A percentile compares a stretch with the other conserved stretches of the same genome.
phyloP scores from a whole-genome alignment of 2,888 invertebrate species.

The Xestia ashworthii region DNA sequence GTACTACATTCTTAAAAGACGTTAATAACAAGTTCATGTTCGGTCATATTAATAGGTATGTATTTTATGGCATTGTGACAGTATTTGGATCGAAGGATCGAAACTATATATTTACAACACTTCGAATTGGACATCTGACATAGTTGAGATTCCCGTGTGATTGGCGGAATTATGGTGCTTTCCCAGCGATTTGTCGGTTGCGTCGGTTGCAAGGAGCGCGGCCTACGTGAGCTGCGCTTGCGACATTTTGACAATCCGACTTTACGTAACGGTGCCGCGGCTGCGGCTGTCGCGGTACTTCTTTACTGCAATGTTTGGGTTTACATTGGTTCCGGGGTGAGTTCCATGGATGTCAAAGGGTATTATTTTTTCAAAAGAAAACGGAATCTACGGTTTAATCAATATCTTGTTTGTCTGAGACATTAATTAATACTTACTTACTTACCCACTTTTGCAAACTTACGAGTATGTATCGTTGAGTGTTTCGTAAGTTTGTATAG shows the following conservation, averaged over 20 bases:
- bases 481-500: constrained; percentile 10
- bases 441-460: not conserved
- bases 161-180: constrained; percentile 76
- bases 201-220: constrained; percentile 73
- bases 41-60: not conserved
- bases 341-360: not conserved
- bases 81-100: constrained; percentile 40
- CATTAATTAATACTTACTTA: not conserved
- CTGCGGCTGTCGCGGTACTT: constrained; percentile 57
- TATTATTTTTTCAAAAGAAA: not conserved
- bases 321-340: constrained; percentile 39
- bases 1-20: constrained; percentile 2
- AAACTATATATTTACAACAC: constrained; percentile 56
- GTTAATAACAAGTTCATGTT: constrained; percentile 16
- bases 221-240: constrained; percentile 83
- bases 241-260: constrained; percentile 86
- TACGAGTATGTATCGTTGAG: not conserved
- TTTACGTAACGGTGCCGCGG: constrained; percentile 78
- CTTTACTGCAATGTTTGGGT: constrained; percentile 48
- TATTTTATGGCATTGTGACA: constrained; percentile 13
- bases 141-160: constrained; percentile 77
- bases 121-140: constrained; percentile 62
- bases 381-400: not conserved
- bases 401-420: no score
- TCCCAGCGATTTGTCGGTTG: constrained; percentile 79